Base-by-base conservation (phyloP, 1,140 invertebrate genomes). In the Bombyx mandarina region DNA sequence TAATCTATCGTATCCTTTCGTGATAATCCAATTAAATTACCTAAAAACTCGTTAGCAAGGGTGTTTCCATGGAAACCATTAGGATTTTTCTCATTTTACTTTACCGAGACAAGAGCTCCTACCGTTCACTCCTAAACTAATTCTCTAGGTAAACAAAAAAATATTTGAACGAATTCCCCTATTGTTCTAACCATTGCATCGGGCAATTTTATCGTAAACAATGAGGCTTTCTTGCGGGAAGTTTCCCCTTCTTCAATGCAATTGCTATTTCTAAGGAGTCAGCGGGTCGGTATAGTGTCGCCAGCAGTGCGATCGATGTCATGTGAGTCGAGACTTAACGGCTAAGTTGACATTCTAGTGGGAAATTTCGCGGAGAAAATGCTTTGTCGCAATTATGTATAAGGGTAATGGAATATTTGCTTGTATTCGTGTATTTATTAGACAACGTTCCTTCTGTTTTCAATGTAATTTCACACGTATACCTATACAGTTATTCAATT, bases 261-360 rank as follows among this genome's bases (percentile, higher is more conserved):
- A 75, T 75, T 75, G 78, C 75, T 76, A 72, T 81, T 79, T 77
- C 73, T 65, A 59, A 68, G 56, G 46, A 51, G 65, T 69, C 65
- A 69, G 64, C 57, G 44, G 49, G 58, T 56, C 42, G 26, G 53
- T 58, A 5, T 35, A 35, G 26, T 35, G 26, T 35, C 55, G 51
- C 18, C 51, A 58, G 35, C 53, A 60, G 45, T 49, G 49, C 60
- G 71, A 73, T 70, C 71, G 66, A 71, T 73, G 63, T 56, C 63
- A 63, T 60, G 50, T 12, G 53, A 35, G 47, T 50, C 48, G 46
- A 58, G 56, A 64, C 56, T 58, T 52, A 58, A 55, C 46, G 26
- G 53, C 53, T 59, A 50, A 26, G 45, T 56, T 54, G 56, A 52
- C 61, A 52, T 46, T 57, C 54, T 56, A 35, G 50, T 45, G 51